phyloP scores from a whole-genome alignment of 53 echinoderm and acorn worm genomes.

The Astropecten irregularis region DNA sequence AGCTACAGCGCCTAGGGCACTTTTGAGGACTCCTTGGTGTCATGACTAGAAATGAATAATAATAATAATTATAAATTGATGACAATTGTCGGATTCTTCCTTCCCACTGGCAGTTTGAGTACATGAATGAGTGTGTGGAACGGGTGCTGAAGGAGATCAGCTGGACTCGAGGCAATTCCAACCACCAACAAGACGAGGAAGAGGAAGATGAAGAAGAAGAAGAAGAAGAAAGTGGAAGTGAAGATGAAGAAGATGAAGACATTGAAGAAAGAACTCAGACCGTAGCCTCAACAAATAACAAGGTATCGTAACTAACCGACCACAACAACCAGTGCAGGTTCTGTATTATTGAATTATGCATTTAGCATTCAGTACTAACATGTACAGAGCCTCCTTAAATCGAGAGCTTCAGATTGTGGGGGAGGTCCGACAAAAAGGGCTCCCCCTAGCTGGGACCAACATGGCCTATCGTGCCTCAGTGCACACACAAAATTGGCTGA shows the following conservation, averaged over 20 bases:
- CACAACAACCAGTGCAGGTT: background rate
- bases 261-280: slow-evolving; percentile 66
- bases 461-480: no score
- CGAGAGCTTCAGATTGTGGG: no score
- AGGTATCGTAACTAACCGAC: slow-evolving; percentile 18
- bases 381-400: no score
- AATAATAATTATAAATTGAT: no score
- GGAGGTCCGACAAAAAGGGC: no score
- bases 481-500: no score
- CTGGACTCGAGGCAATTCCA: slow-evolving; percentile 58
- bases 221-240: slow-evolving; percentile 73
- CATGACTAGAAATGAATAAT: no score
- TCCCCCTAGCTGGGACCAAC: no score
- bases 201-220: slow-evolving; percentile 32
- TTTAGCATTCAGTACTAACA: no score
- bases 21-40: no score
- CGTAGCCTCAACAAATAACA: slow-evolving; percentile 42
- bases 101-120: slow-evolving; percentile 96
- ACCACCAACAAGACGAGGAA: slow-evolving; percentile 62
- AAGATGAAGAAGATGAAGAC: slow-evolving; percentile 64
- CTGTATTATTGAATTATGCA: background rate
- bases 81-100: no score
- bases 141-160: slow-evolving; percentile 80
- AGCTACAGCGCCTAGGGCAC: no score
- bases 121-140: slow-evolving; percentile 84